These are phyloP conservation scores for Teleogryllus oceanicus DNA, from an alignment of 2,888 invertebrate genomes.

Conservation along the genomic window DNA sequence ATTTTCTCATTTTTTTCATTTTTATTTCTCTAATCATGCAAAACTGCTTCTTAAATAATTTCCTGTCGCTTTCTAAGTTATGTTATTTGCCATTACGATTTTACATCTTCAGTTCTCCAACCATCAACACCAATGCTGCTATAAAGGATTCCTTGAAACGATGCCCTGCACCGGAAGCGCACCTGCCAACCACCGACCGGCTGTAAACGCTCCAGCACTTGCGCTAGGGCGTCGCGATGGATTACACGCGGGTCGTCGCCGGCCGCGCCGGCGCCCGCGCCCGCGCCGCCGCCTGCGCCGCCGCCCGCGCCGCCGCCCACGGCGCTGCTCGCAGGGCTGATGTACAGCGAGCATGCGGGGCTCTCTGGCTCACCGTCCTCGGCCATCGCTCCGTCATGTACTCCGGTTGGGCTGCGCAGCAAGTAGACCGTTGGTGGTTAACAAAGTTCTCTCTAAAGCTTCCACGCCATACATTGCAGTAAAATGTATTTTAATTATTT, in stretches of 20 bases:
- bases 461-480: not conserved
- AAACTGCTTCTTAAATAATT: no score
- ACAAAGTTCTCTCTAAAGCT: not conserved
- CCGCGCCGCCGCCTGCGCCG: not conserved
- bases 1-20: no score
- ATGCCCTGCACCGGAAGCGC: slow-evolving; percentile 23
- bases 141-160: no score
- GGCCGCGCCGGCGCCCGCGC: not conserved
- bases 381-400: slow-evolving; percentile 25
- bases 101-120: no score
- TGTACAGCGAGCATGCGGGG: slow-evolving; percentile 35
- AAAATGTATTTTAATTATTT: no score
- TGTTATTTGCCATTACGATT: no score
- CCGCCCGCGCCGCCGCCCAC: slow-evolving; percentile 18
- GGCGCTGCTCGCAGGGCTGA: slow-evolving; percentile 28
- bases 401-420: not conserved
- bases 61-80: no score
- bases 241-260: slow-evolving; percentile 19
- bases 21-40: no score
- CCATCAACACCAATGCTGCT: no score
- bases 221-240: not conserved
- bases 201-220: slow-evolving; percentile 22
- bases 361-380: slow-evolving; percentile 36
- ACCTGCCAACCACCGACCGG: slow-evolving; percentile 38
- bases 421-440: not conserved